Conservation (phyloP, 2,797 vertebrate species). For the Esox masquinongy region DNA sequence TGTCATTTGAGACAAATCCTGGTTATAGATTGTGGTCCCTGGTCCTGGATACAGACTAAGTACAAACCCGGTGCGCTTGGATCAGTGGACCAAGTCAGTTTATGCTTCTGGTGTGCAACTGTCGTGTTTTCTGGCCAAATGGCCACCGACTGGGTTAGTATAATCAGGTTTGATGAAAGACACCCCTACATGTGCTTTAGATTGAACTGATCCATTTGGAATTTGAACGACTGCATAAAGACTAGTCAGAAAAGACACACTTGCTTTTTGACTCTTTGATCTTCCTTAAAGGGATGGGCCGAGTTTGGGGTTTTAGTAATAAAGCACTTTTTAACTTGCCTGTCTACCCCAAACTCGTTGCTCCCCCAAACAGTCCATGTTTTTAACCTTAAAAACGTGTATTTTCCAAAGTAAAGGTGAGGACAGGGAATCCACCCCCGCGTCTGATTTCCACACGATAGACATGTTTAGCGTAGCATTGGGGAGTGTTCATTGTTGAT, state of each 20-base stretch:
- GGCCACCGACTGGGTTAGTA: neutral
- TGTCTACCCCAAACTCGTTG: no score
- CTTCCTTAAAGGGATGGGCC: no score
- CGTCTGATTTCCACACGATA: neutral
- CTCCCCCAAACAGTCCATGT: no score
- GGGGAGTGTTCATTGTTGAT: neutral
- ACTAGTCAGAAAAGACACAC: neutral
- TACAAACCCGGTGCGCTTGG: neutral
- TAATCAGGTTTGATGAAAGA: neutral
- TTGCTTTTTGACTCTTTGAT: neutral
- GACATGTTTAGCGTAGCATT: neutral
- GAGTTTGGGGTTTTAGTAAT: no score
- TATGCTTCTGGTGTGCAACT: neutral
- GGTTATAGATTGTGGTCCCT: neutral
- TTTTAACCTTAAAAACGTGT: no score
- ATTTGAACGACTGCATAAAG: neutral
- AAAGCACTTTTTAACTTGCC: no score
- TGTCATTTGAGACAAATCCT: neutral
- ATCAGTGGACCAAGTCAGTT: neutral
- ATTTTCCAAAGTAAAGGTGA: neutral
- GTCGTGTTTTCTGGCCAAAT: neutral
- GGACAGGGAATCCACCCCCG: no score
- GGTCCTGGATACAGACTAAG: no score
- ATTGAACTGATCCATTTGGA: neutral
- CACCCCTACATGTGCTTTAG: neutral